A percentile compares a stretch with the other conserved stretches of the same genome.
Evolutionary conservation across 1,140 invertebrate genomes (phyloP).

Genomic region (Trachymyrmex cornetzi): DNA sequence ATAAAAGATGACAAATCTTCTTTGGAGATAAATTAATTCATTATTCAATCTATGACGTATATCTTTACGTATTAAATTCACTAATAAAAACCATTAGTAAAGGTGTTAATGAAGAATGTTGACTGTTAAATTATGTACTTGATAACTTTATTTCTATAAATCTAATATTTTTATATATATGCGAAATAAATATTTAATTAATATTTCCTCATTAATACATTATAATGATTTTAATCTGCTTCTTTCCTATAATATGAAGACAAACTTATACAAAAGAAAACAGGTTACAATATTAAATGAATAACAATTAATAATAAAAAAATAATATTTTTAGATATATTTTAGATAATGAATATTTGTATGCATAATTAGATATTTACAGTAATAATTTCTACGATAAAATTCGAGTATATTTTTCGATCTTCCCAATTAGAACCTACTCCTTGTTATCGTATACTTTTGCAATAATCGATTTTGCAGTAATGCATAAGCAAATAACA

Average conservation of each 20-base stretch:
- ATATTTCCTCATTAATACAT: neutral
- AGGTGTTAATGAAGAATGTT: neutral
- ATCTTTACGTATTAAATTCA: neutral
- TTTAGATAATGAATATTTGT: neutral
- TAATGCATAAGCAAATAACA: slow-evolving; percentile 36
- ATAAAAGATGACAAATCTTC: neutral
- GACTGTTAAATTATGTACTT: slow-evolving; percentile 5
- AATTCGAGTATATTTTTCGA: neutral
- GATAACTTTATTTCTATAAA: neutral
- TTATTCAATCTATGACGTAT: neutral
- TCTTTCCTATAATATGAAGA: too few species aligned
- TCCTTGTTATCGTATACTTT: slow-evolving; percentile 18
- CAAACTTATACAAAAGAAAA: too few species aligned
- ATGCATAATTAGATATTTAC: neutral
- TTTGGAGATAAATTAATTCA: neutral
- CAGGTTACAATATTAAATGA: too few species aligned
- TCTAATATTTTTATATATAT: neutral
- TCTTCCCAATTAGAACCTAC: neutral
- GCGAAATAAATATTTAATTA: neutral
- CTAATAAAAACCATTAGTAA: neutral
- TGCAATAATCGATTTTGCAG: slow-evolving; percentile 41
- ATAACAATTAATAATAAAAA: too few species aligned
- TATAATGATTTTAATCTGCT: too few species aligned
- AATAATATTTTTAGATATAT: neutral
- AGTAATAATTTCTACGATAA: slow-evolving; percentile 9